Evolutionary conservation across 2,113 vertebrate genomes (phyloP).

Genomic region (Nycticorax nycticorax): DNA sequence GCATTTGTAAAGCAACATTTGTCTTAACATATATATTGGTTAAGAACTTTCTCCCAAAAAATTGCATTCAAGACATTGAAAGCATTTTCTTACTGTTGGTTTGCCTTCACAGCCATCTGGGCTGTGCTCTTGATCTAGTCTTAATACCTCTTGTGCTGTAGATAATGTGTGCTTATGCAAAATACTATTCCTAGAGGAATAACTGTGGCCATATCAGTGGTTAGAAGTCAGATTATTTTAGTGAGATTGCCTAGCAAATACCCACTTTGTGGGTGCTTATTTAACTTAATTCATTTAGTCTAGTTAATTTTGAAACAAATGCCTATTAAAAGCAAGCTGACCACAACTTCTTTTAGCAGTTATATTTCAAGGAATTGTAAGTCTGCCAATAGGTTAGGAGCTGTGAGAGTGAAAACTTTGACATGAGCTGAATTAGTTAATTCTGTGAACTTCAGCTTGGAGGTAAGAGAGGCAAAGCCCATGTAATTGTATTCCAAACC

Average conservation of each 20-base stretch:
- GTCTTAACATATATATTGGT: neutral
- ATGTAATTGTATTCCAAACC: neutral
- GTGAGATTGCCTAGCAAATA: conserved; percentile 3
- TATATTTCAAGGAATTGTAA: neutral
- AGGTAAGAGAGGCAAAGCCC: neutral
- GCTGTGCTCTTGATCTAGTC: neutral
- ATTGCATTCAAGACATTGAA: neutral
- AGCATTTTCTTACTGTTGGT: neutral
- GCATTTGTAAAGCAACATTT: neutral
- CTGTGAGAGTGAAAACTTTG: neutral
- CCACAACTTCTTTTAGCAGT: neutral
- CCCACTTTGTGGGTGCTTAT: neutral
- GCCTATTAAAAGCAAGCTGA: neutral
- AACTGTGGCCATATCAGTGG: neutral
- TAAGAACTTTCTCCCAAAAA: neutral
- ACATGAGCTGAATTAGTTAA: neutral
- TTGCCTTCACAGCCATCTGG: neutral
- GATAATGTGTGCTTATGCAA: neutral
- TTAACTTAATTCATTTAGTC: neutral
- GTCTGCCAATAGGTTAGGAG: neutral
- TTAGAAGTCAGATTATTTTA: neutral
- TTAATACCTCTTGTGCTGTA: neutral
- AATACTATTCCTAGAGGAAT: neutral
- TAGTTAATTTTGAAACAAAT: conserved; percentile 27
- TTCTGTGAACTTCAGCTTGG: neutral